Evolutionary conservation across 2,888 invertebrate genomes (phyloP).

Genomic region (Drosophila colorata): DNA sequence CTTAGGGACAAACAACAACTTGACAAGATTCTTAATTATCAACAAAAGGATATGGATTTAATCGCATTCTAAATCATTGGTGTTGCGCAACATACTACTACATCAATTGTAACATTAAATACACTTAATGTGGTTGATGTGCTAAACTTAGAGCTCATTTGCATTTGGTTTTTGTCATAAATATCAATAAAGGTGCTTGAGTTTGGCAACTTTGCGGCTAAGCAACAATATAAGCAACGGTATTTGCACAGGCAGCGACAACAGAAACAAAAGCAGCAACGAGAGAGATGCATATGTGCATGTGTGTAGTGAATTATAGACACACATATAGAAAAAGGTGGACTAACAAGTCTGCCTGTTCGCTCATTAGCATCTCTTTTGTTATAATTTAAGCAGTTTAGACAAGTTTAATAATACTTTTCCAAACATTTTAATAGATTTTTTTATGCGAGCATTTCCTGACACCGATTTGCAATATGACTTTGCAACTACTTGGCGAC

Average conservation of each 20-base stretch:
- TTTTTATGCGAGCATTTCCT: conserved; percentile 19
- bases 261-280: conserved; percentile 7
- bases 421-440: conserved; percentile 5
- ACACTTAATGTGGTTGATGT: conserved; percentile 8
- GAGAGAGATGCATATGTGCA: conserved; percentile 2
- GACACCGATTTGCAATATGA: neutral
- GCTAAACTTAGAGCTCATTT: too few relatives aligned
- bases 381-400: conserved; percentile 43
- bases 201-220: conserved; percentile 41
- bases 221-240: conserved; percentile 48
- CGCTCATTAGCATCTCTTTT: conserved; percentile 51
- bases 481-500: neutral
- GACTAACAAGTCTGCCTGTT: conserved; percentile 36
- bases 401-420: conserved; percentile 40
- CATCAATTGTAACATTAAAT: conserved; percentile 8
- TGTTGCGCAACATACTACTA: too few relatives aligned
- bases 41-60: too few relatives aligned
- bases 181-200: conserved; percentile 45
- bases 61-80: too few relatives aligned
- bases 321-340: conserved; percentile 15
- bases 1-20: too few relatives aligned
- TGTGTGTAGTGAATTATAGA: neutral
- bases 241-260: conserved; percentile 12
- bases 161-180: conserved; percentile 49
- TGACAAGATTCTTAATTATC: too few relatives aligned